Conservation (phyloP, 2,797 vertebrate species). For the Salarias fasciatus region DNA sequence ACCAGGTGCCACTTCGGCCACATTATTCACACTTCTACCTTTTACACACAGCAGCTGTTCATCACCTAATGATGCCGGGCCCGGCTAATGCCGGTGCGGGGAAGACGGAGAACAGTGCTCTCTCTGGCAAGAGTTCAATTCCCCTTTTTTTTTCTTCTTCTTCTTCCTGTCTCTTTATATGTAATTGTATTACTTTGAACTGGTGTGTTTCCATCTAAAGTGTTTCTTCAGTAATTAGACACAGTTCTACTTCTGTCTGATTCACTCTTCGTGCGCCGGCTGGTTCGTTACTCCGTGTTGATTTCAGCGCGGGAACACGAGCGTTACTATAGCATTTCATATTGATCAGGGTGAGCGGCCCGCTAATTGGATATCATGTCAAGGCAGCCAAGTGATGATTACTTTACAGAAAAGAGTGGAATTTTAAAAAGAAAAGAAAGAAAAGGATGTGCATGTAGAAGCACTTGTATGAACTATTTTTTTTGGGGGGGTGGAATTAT, state of each 20-base stretch:
- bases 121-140: conserved; percentile 48
- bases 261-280: neutral
- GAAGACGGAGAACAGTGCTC: conserved; percentile 42
- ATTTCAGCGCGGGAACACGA: conserved; percentile 51
- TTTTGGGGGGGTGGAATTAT: conserved; percentile 22
- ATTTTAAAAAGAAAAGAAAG: conserved; percentile 16
- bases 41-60: conserved; percentile 80
- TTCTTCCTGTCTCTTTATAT: conserved; percentile 37
- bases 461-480: neutral
- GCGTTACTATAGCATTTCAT: conserved; percentile 47
- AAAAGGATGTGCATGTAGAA: conserved; percentile 10
- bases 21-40: conserved; percentile 79
- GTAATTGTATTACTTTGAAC: conserved; percentile 30
- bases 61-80: conserved; percentile 73
- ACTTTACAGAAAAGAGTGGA: conserved; percentile 42
- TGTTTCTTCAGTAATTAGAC: too few species aligned
- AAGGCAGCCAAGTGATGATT: conserved; percentile 44
- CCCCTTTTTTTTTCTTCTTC: conserved; percentile 5
- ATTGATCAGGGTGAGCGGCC: conserved; percentile 56
- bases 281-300: conserved; percentile 27
- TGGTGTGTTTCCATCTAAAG: conserved; percentile 13
- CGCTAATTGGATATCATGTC: conserved; percentile 57
- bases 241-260: too few species aligned
- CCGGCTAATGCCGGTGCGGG: conserved; percentile 47
- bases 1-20: conserved; percentile 76